Conservation (phyloP, 2,888 invertebrate genomes). For the Macrophya alboannulata region DNA sequence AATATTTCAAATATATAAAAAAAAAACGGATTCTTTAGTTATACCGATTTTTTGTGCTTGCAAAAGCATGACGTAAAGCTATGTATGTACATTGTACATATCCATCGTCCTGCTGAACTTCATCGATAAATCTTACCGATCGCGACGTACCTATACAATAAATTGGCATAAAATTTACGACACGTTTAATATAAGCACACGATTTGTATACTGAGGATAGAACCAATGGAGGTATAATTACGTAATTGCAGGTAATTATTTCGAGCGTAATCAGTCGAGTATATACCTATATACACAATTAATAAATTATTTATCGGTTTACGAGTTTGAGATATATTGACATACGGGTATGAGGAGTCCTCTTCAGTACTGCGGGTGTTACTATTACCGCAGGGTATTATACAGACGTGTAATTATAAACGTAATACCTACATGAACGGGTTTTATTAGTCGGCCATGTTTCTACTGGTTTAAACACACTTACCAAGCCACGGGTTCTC, state of each 20-base stretch:
- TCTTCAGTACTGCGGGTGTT: neutral
- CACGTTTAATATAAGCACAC: neutral
- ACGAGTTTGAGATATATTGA: neutral
- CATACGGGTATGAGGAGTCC: neutral
- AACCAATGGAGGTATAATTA: neutral
- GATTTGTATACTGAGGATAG: neutral
- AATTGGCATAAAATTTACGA: neutral
- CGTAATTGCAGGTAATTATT: constrained; percentile 22
- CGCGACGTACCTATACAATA: neutral
- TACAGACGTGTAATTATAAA: constrained; percentile 5
- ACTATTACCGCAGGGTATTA: neutral
- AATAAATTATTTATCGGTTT: neutral
- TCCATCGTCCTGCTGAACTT: neutral
- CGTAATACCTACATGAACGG: neutral
- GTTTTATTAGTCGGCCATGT: neutral
- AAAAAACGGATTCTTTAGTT: neutral
- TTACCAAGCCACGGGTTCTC: constrained; percentile 15
- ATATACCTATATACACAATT: neutral
- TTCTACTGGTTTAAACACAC: neutral
- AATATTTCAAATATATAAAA: neutral
- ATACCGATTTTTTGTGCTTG: neutral
- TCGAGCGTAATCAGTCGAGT: neutral
- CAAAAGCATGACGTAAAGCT: neutral
- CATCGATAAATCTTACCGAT: neutral
- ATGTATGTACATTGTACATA: neutral